Conservation (phyloP, 53 echinoderm and acorn worm genomes). For the Patiria pectinifera region DNA sequence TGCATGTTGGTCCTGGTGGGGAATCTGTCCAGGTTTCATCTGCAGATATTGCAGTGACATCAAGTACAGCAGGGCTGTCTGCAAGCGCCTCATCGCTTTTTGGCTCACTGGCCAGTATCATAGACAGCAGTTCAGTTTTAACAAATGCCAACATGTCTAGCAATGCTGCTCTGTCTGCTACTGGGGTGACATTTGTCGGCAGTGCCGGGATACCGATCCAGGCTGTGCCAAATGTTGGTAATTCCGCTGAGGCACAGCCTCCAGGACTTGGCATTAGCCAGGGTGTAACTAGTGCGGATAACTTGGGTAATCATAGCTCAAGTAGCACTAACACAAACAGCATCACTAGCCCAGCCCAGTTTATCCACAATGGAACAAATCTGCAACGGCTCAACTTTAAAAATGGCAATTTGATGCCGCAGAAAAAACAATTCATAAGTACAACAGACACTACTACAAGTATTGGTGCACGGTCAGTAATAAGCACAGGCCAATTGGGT, state of each 20-base stretch:
- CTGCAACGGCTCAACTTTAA: conserved; percentile 28
- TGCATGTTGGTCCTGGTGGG: conserved; percentile 1
- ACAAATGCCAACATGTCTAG: conserved; percentile 15
- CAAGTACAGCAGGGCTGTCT: conserved; percentile 2
- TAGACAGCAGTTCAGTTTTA: conserved; percentile 64
- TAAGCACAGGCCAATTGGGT: conserved; percentile 27
- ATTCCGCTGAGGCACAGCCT: not conserved
- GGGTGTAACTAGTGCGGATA: not conserved
- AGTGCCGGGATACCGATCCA: not conserved
- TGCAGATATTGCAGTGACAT: not conserved
- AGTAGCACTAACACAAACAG: not conserved
- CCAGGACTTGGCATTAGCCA: not conserved
- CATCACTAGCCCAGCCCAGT: not conserved
- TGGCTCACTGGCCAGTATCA: conserved; percentile 81
- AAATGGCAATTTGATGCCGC: not conserved
- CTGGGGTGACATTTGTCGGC: conserved; percentile 9
- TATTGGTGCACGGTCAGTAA: conserved; percentile 30
- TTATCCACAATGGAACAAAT: conserved; percentile 43
- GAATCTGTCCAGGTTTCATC: conserved; percentile 10
- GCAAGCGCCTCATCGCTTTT: conserved; percentile 68
- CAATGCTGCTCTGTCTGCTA: not conserved
- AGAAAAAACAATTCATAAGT: not conserved
- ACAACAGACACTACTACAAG: conserved; percentile 10
- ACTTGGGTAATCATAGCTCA: not conserved
- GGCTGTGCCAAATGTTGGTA: not conserved